A percentile compares a stretch with the other conserved stretches of the same genome.
phyloP scores from a whole-genome alignment of 2,113 vertebrate species.

The Corydoras sp. region DNA sequence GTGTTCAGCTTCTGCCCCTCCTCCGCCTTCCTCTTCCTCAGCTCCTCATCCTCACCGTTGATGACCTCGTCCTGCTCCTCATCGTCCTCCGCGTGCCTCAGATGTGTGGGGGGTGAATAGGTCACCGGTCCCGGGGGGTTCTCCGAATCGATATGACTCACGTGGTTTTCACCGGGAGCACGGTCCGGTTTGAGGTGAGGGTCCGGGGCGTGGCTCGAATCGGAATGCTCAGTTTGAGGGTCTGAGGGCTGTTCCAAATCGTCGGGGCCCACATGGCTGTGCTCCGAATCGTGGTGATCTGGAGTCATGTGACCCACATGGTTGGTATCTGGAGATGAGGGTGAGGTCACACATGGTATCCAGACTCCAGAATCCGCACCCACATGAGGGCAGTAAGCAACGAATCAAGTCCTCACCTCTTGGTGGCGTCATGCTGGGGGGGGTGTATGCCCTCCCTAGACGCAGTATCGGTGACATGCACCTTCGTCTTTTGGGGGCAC shows the following conservation, averaged over 20 bases:
- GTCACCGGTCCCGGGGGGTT: neutral
- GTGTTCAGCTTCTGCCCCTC: constrained; percentile 82
- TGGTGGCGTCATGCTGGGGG: constrained; percentile 32
- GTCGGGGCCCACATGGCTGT: neutral
- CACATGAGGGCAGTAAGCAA: too few species aligned
- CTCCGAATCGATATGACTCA: constrained; percentile 8
- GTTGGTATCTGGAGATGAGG: constrained; percentile 16
- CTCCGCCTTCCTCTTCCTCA: constrained; percentile 71
- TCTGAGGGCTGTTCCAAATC: constrained; percentile 2
- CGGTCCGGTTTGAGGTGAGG: too few species aligned
- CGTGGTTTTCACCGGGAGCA: constrained; percentile 3
- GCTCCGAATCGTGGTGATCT: constrained; percentile 8
- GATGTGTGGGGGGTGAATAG: constrained; percentile 35
- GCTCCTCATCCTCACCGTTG: constrained; percentile 56
- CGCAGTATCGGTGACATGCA: constrained; percentile 81
- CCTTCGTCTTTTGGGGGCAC: constrained; percentile 78
- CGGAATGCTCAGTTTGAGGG: too few species aligned
- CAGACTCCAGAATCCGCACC: too few species aligned
- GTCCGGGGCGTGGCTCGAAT: too few species aligned
- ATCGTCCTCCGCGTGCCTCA: constrained; percentile 56
- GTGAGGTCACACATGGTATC: neutral
- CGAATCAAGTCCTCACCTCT: constrained; percentile 24
- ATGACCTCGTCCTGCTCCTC: constrained; percentile 60
- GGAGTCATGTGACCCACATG: constrained; percentile 9
- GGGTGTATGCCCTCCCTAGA: constrained; percentile 40